Conservation (phyloP, 2,888 invertebrate species). For the Pegoplata infirma region DNA sequence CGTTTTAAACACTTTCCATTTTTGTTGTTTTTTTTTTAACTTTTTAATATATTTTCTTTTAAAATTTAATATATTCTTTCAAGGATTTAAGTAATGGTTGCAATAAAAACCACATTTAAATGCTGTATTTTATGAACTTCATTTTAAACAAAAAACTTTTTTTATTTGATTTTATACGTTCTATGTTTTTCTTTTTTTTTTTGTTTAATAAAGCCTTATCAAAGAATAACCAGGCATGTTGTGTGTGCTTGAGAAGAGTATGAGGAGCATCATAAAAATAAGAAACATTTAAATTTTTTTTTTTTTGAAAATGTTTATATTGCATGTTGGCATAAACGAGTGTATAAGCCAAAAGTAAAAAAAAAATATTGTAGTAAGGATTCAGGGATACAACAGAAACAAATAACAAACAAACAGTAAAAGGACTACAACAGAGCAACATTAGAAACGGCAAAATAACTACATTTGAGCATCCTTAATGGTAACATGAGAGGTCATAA, state of each 20-base stretch:
- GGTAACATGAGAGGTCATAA: conserved; percentile 47
- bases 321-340: conserved; percentile 21
- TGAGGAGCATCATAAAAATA: conserved; percentile 20
- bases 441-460: conserved; percentile 10
- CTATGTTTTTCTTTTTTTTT: no score
- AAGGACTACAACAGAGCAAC: not conserved
- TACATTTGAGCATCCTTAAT: conserved; percentile 41
- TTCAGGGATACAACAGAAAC: not conserved
- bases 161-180: not conserved
- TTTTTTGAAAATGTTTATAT: conserved; percentile 35
- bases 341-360: not conserved
- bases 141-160: not conserved
- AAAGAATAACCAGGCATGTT: conserved; percentile 24
- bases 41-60: no score
- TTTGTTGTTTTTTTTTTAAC: no score
- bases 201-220: conserved; percentile 43
- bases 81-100: conserved; percentile 13
- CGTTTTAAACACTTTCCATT: no score
- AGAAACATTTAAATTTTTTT: conserved; percentile 42
- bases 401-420: not conserved
- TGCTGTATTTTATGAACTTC: conserved; percentile 32
- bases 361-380: not conserved
- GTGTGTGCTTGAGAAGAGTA: not conserved
- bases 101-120: conserved; percentile 35
- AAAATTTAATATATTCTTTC: no score